These are phyloP conservation scores for Pseudomugil tenellus DNA, from an alignment of 2,797 vertebrate genomes.

Conservation along the genomic window DNA sequence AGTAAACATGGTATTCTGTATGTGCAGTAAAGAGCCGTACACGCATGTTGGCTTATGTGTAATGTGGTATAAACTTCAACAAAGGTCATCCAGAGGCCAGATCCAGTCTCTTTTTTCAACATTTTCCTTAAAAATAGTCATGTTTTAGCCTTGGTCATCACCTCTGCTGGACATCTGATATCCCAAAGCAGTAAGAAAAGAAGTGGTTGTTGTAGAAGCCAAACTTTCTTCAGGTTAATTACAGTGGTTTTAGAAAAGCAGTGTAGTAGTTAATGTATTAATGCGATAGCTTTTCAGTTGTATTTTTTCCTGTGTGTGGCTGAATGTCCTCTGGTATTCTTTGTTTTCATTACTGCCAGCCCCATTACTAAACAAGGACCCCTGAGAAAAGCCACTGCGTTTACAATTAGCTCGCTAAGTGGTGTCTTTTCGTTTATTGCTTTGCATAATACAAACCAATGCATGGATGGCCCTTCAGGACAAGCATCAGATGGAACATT, in stretches of 20 bases:
- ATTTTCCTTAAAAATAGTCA: neutral
- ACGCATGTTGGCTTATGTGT: neutral
- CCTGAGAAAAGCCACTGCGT: slow-evolving; percentile 38
- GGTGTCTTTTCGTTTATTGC: slow-evolving; percentile 49
- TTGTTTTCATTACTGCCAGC: slow-evolving; percentile 29
- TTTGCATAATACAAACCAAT: slow-evolving; percentile 59
- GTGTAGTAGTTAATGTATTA: neutral
- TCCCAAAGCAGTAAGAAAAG: neutral
- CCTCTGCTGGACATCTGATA: neutral
- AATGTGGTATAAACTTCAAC: neutral
- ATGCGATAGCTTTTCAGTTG: neutral
- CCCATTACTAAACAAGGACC: slow-evolving; percentile 20
- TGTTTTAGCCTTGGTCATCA: neutral
- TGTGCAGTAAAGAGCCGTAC: neutral
- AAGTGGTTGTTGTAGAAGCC: neutral
- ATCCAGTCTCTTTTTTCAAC: neutral
- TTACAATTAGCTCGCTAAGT: slow-evolving; percentile 58
- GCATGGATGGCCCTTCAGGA: slow-evolving; percentile 48
- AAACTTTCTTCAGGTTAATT: slow-evolving; percentile 2
- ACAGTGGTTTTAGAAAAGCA: slow-evolving; percentile 1
- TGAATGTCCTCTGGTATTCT: slow-evolving; percentile 33
- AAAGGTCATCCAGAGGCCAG: neutral
- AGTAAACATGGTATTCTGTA: neutral
- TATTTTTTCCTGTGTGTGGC: slow-evolving; percentile 10
- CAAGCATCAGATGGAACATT: slow-evolving; percentile 33